Evolutionary conservation across 37 sponge, comb jelly and placozoan genomes (phyloP).

Genomic region (Geodia barretti): DNA sequence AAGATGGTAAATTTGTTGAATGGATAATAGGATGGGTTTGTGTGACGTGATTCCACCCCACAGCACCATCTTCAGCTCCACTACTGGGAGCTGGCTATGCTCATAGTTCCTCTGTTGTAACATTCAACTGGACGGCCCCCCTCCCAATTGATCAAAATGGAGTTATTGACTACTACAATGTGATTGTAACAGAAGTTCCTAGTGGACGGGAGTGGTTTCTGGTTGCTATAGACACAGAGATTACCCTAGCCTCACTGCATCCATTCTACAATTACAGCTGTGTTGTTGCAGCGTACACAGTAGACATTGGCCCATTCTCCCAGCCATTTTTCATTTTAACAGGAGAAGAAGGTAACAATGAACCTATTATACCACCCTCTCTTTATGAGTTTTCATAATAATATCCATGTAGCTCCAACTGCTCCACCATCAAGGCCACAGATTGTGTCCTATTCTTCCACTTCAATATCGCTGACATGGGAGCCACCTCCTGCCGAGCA

Average conservation of each 20-base stretch:
- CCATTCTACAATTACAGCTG: neutral
- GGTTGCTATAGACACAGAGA: neutral
- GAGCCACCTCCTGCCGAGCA: neutral
- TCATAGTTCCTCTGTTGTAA: neutral
- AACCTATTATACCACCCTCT: no score
- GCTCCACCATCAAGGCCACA: neutral
- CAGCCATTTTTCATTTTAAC: neutral
- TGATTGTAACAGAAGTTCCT: neutral
- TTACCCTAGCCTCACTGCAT: neutral
- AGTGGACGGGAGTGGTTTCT: neutral
- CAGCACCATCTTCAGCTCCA: conserved; percentile 12
- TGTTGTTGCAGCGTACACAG: neutral
- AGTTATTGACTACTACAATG: neutral
- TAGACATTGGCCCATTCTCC: neutral
- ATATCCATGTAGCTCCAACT: neutral
- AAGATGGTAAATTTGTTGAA: neutral
- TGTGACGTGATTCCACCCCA: neutral
- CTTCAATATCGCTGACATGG: neutral
- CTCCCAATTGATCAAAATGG: neutral
- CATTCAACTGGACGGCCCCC: conserved; percentile 6
- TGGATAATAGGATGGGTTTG: no score
- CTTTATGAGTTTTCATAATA: no score
- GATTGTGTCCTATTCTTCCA: neutral
- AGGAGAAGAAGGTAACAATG: neutral
- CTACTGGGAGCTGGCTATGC: neutral